A percentile compares a stretch with the other conserved stretches of the same genome.
Evolutionary conservation across 35 echinoderm and acorn worm species (phyloP).

Genomic region (Holothuria glaberrima): DNA sequence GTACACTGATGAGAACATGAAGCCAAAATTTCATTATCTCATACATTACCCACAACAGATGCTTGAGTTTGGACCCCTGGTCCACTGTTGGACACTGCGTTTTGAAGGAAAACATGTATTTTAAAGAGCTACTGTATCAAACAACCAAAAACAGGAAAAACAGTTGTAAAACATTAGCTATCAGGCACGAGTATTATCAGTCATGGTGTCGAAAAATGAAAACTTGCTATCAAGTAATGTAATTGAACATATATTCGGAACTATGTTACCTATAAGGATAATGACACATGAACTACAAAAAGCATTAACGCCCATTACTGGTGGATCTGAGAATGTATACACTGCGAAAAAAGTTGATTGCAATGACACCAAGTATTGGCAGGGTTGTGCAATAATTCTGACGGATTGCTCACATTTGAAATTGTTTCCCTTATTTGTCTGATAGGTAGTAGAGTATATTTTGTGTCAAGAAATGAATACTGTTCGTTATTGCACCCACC

Average conservation of each 20-base stretch:
- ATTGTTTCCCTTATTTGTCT: not conserved
- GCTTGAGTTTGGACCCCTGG: constrained; percentile 48
- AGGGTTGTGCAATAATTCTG: constrained; percentile 13
- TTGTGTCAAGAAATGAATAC: constrained; percentile 11
- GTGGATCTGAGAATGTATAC: not conserved
- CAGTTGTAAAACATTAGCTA: not conserved
- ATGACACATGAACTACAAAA: not conserved
- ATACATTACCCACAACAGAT: constrained; percentile 54
- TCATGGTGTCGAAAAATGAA: not conserved
- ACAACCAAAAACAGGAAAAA: not conserved
- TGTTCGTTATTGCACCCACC: not conserved
- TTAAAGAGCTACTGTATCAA: not conserved
- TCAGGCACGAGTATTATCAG: not conserved
- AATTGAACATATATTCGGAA: constrained; percentile 4
- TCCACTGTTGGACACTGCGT: constrained; percentile 56
- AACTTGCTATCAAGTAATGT: not conserved
- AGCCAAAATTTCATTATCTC: constrained; percentile 45
- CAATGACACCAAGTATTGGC: not conserved
- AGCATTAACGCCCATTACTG: not conserved
- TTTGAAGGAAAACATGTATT: constrained; percentile 74
- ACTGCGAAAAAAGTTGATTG: constrained; percentile 2
- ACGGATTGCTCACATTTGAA: not conserved
- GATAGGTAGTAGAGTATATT: not conserved
- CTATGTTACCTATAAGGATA: not conserved
- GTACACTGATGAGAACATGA: constrained; percentile 22